Conservation (phyloP, 2,113 vertebrate species). For the Eupsittula cactorum region DNA sequence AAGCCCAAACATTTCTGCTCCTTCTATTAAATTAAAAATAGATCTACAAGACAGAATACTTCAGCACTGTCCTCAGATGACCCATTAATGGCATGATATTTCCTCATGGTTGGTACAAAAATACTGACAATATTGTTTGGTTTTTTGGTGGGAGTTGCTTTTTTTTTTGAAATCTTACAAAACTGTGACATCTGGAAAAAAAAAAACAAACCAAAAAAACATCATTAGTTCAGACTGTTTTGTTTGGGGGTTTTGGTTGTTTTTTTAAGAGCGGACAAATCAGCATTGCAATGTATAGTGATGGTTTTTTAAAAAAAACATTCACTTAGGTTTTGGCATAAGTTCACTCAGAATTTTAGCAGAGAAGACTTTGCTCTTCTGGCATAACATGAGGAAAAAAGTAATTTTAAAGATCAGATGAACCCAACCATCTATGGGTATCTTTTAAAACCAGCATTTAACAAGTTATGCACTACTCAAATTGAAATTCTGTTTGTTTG, state of each 20-base stretch:
- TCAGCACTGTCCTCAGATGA: neutral
- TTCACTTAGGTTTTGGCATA: neutral
- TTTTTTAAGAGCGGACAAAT: neutral
- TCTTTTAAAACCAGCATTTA: neutral
- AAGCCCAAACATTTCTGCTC: neutral
- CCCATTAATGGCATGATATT: neutral
- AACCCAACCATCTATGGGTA: neutral
- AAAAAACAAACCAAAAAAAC: neutral
- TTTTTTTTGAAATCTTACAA: neutral
- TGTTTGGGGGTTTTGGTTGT: neutral
- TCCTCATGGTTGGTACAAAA: neutral
- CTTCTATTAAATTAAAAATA: neutral
- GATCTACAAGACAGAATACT: neutral
- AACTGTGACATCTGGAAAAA: neutral
- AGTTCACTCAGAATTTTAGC: neutral
- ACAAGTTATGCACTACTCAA: neutral
- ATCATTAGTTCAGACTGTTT: neutral
- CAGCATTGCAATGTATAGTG: neutral
- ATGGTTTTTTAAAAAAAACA: neutral
- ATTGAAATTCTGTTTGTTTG: too few relatives aligned
- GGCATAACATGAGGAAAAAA: rapidly evolving
- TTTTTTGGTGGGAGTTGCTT: neutral
- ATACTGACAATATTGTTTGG: neutral
- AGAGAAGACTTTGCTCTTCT: neutral
- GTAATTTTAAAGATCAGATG: neutral